Conservation (phyloP, 2,888 invertebrate genomes). For the Mongoloraphidia duomilia region DNA sequence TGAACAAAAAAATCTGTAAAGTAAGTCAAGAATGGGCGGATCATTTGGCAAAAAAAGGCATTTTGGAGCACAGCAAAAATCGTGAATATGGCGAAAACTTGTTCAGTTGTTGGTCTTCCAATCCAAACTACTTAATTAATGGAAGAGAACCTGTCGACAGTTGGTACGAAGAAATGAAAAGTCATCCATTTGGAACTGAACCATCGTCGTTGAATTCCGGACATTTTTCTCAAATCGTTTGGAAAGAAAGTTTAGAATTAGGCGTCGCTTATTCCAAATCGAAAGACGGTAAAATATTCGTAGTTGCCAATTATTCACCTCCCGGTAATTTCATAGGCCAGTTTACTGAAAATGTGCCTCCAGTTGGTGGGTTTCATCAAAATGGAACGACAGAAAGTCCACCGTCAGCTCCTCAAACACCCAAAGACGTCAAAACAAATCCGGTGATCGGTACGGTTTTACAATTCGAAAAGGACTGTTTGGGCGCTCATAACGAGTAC, state of each 20-base stretch:
- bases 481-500: slow-evolving; percentile 61
- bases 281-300: slow-evolving; percentile 52
- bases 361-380: slow-evolving; percentile 29
- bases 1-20: slow-evolving; percentile 37
- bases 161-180: slow-evolving; percentile 65
- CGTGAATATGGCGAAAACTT: slow-evolving; percentile 50
- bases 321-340: slow-evolving; percentile 71
- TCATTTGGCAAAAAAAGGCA: slow-evolving; percentile 34
- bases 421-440: slow-evolving; percentile 7
- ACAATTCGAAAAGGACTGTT: slow-evolving; percentile 52
- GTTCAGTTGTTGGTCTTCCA: slow-evolving; percentile 52
- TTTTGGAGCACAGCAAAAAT: slow-evolving; percentile 40
- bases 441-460: slow-evolving; percentile 5
- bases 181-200: slow-evolving; percentile 51
- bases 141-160: slow-evolving; percentile 55
- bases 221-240: slow-evolving; percentile 67
- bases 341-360: slow-evolving; percentile 57
- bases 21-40: slow-evolving; percentile 38
- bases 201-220: slow-evolving; percentile 49
- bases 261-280: slow-evolving; percentile 58
- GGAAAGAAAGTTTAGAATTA: slow-evolving; percentile 58
- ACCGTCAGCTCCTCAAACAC: slow-evolving; percentile 1
- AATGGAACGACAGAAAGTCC: background rate
- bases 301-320: slow-evolving; percentile 82
- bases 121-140: slow-evolving; percentile 46